phyloP scores from a whole-genome alignment of 2,888 invertebrate genomes.

The Autographa pulchrina region DNA sequence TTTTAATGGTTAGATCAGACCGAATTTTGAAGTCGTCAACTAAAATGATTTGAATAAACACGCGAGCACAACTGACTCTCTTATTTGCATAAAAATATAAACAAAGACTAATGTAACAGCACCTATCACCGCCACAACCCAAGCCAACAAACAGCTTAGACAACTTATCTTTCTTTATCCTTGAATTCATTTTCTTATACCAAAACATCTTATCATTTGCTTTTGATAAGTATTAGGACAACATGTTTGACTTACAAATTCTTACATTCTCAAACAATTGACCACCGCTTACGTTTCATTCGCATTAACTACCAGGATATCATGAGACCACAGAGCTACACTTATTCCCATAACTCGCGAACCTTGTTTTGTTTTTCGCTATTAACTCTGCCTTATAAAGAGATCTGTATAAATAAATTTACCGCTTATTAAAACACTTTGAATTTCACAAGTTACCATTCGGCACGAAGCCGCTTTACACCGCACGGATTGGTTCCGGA shows the following conservation, averaged over 20 bases:
- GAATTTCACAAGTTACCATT: slow-evolving; percentile 72
- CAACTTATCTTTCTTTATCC: too few species aligned
- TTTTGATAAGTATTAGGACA: too few species aligned
- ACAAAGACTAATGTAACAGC: too few species aligned
- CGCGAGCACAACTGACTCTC: slow-evolving; percentile 46
- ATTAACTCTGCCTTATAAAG: slow-evolving; percentile 69
- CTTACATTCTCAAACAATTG: not conserved
- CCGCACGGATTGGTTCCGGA: slow-evolving; percentile 52
- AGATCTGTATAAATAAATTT: slow-evolving; percentile 72
- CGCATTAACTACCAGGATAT: not conserved
- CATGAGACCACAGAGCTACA: not conserved
- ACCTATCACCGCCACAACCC: too few species aligned
- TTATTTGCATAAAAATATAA: not conserved
- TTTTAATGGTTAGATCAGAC: too few species aligned
- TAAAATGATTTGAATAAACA: slow-evolving; percentile 21
- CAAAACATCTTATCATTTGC: too few species aligned
- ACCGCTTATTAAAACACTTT: slow-evolving; percentile 81
- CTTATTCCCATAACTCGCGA: not conserved
- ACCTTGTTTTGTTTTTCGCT: slow-evolving; percentile 31
- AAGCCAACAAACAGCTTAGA: too few species aligned
- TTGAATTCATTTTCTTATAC: too few species aligned
- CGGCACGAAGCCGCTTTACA: slow-evolving; percentile 59
- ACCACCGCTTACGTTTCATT: not conserved
- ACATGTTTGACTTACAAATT: too few species aligned
- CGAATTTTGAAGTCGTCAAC: slow-evolving; percentile 26